Evolutionary conservation across 2,888 invertebrate species (phyloP), one percentile per base, ranked within the genome.

Genomic region (Dryococelus australis): DNA sequence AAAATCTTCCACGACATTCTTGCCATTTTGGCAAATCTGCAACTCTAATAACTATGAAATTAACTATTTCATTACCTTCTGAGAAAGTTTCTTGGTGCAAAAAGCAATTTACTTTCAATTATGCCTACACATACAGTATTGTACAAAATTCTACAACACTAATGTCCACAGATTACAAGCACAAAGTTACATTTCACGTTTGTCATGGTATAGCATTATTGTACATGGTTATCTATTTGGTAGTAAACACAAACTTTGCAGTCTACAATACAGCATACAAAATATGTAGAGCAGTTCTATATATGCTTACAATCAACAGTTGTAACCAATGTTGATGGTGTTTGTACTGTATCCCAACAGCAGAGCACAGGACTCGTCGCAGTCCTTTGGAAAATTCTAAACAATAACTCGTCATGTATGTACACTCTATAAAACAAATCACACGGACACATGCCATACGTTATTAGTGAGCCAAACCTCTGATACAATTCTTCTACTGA

Each of bases 141-240:
- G 65, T 65, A 65, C 65, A 65, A 65, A 65, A 65, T 20, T 24
- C 65, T 65, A 65, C 65, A 65, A 65, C 65, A 65, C 65, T 65
- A 65, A 65, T 65, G 65, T 65, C n/a, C 65, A 65, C 65, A 65
- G 1, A 65, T 65, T 65, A 65, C 65, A 65, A 65, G 65, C 65
- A 65, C 65, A 65, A 65, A n/a, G 65, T 65, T 65, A 65, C 65
- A 65, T 8, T 24, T 65, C 65, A 65, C 65, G 16, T 65, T n/a
- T 65, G 65, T 20, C n/a, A 65, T 65, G 65, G 20, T n/a, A 65
- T 65, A 65, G 65, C 65, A 65, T 65, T 65, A 65, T 65, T 65
- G 65, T 65, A 65, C 65, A 65, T 24, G 65, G 65, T 65, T 65
- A 65, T 65, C 65, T 65, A 65, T 65, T 65, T 65, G 65, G 65